Base-by-base conservation (phyloP, 2,113 vertebrate species). In the Melanerpes formicivorus region DNA sequence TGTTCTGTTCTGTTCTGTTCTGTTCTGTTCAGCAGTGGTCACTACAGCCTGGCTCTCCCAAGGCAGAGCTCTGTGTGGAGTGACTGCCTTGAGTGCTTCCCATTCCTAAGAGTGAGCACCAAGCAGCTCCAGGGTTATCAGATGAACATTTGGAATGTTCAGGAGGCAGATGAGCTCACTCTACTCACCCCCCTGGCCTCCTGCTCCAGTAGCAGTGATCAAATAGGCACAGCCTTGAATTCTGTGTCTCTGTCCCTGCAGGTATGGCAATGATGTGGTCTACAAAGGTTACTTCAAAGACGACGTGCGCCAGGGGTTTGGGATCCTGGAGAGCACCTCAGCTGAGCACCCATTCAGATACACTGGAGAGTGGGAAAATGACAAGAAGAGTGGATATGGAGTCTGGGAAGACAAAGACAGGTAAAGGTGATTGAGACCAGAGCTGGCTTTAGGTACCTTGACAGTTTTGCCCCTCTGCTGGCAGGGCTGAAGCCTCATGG, bases 211-310 rank as follows among this genome's bases (percentile, higher is more conserved):
- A 79, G 9, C 2, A 58, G 52, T n/a, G 65, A 10, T 37, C 10
- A 23, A 1, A 14, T 2, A 32, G 17, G 18, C 34, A 37, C 4
- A 13, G 27, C 10, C 23, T 76, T n/a, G 48, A 63, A 86, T 60
- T 44, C 21, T 62, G 5, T 67, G 2, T 37, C 9, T 84, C 7
- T 67, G 10, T 76, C 27, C 87, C 46, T 14, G 27, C 93, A 98
- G 98, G 94, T 98, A 98, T 0, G 80, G 97, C 46, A 96, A 94
- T 0, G 93, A 96, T 0, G 37, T 89, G 58, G 97, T 97, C 56
- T 98, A 98, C 95, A 98, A 96, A 75, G 98, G 98, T 10, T 98
- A 98, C 80, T 98, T 98, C 80, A 90, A 81, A 72, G 96, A 90
- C 1, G 67, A 97, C 3, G 3, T 96, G 74, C 95, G 97, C 6